Evolutionary conservation across 1,140 invertebrate genomes (phyloP).

Genomic region (Periplaneta americana): DNA sequence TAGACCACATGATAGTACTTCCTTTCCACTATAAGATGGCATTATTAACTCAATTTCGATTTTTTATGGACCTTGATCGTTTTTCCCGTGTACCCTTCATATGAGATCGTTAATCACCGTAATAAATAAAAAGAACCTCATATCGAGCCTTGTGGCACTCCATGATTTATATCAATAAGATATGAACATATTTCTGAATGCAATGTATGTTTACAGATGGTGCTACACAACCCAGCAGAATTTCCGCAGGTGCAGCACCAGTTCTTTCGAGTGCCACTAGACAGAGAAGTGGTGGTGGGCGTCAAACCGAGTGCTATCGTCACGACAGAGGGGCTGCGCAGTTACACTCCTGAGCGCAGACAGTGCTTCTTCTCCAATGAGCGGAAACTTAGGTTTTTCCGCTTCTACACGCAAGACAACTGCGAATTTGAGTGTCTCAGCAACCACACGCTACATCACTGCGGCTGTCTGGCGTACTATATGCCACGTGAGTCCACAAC

Average conservation of each 20-base stretch:
- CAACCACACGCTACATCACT: conserved; percentile 26
- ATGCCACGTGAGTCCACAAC: conserved; percentile 20
- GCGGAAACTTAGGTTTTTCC: conserved; percentile 23
- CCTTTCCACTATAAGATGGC: too few species aligned
- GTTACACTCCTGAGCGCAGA: neutral
- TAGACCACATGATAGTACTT: too few species aligned
- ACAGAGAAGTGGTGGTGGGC: neutral
- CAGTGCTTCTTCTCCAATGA: neutral
- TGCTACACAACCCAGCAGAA: neutral
- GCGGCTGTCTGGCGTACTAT: conserved; percentile 22
- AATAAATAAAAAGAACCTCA: too few species aligned
- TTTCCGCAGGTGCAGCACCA: neutral
- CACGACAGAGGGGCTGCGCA: neutral
- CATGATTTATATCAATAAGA: too few species aligned
- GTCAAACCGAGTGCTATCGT: neutral
- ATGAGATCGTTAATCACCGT: too few species aligned
- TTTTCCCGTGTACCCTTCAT: too few species aligned
- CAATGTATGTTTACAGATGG: too few species aligned
- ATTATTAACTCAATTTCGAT: too few species aligned
- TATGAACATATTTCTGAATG: too few species aligned
- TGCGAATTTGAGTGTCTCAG: conserved; percentile 38
- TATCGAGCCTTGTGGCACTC: too few species aligned
- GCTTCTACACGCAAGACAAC: conserved; percentile 35
- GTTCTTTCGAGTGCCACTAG: neutral
- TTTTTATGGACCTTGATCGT: too few species aligned